Base-by-base conservation (phyloP, 2,888 invertebrate genomes). In the Drosophila meridionalis region DNA sequence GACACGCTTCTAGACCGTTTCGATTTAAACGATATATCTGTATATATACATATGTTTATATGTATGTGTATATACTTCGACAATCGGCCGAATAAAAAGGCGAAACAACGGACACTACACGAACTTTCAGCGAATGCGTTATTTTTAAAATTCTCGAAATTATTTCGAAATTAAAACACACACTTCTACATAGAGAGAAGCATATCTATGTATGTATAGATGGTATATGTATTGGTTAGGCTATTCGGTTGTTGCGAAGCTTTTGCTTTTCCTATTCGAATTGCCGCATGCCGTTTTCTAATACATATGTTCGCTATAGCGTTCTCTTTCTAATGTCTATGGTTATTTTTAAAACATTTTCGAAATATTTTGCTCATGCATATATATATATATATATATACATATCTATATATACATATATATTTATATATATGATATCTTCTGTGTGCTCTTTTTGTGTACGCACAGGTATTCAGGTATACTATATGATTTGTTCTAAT, bases 101-200 rank as follows among this genome's bases (percentile, higher is more conserved):
- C 67, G 69, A 69, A 83, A 84, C 81, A 79, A 75, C 80, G 73
- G 69, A 81, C 72, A 83, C 71, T 77, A 78, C 69, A 83, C 90
- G 86, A 84, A 82, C 78, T 85, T 87, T 78, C 74, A 73, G 71
- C 87, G 83, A 84, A 77, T 78, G 91, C 80, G 87, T 91, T 91
- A 91, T 91, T 91, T 91, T 91, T 86, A 91, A 91, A 90, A 89
- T 82, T 90, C 82, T 90, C 90, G 83, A 87, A 90, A 86, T 80
- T 83, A 85, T 91, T 91, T 90, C 88, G 88, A 88, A 88, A 84
- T 71, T 66, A 76, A 78, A 69, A 73, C 74, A 76, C 73, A 76
- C 78, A 80, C 67, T 59, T 53, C 43, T 43, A 53, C n/a, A 50
- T 50, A 50, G 50, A 50, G 8, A 32, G 30, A 64, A 30, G 34